Percentiles rank a stretch among this genome's conserved stretches.
These are phyloP conservation scores for Sebastes taczanowskii DNA, from an alignment of 2,797 vertebrate genomes.

Conservation along the genomic window DNA sequence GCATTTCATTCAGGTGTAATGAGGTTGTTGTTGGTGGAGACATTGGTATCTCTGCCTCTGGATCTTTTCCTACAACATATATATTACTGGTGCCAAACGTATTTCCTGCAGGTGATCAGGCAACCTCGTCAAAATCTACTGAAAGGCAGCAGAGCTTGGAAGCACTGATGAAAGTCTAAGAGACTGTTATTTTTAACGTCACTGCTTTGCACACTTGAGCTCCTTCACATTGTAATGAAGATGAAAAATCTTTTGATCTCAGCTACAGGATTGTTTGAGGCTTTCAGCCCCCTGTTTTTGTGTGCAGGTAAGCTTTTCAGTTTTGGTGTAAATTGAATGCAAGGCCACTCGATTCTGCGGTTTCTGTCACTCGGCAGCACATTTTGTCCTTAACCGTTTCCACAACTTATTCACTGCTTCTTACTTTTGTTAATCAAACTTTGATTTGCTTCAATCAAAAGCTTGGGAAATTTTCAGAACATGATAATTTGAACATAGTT, in stretches of 20 bases:
- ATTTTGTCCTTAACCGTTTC: neutral
- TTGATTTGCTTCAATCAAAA: neutral
- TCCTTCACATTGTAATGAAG: neutral
- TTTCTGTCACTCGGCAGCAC: neutral
- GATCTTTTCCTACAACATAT: constrained; percentile 2
- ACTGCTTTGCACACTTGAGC: neutral
- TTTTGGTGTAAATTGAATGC: neutral
- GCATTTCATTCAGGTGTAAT: constrained; percentile 18
- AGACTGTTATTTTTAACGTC: neutral
- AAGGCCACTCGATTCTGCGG: neutral
- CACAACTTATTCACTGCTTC: neutral
- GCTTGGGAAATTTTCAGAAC: neutral
- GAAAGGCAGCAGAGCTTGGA: constrained; percentile 1
- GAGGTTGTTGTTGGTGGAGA: constrained; percentile 2
- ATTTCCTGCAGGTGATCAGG: neutral
- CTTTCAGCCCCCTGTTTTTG: neutral
- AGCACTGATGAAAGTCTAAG: constrained; percentile 6
- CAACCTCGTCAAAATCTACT: neutral
- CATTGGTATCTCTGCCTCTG: neutral
- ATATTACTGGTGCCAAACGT: neutral
- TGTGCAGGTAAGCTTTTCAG: neutral
- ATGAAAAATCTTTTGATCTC: constrained; percentile 3
- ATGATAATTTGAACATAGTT: neutral
- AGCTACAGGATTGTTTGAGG: neutral
- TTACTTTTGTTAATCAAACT: neutral